A percentile compares a stretch with the other conserved stretches of the same genome.
Evolutionary conservation across 2,113 vertebrate genomes (phyloP).

Genomic region (Phocoena phocoena): DNA sequence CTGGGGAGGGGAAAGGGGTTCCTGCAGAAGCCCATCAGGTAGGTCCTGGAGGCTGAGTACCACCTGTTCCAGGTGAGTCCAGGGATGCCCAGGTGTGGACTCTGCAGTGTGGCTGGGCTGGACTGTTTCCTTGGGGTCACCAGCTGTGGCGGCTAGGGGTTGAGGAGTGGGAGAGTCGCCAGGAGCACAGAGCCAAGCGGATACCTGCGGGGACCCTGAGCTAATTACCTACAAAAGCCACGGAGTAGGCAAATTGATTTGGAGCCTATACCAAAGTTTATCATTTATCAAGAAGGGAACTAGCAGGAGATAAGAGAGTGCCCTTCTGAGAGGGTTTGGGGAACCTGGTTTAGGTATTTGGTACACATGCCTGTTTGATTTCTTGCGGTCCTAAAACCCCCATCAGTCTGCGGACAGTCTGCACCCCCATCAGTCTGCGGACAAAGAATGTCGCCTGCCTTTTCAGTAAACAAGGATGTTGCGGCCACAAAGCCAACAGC

Average conservation of each 20-base stretch:
- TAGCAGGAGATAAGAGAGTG: neutral
- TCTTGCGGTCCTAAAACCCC: neutral
- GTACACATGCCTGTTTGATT: neutral
- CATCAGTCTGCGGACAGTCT: neutral
- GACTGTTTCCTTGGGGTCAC: neutral
- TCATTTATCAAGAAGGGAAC: too few species aligned
- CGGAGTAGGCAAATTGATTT: rapidly evolving
- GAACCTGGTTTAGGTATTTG: neutral
- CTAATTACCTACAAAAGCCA: neutral
- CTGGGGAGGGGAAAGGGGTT: rapidly evolving
- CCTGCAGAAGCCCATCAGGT: neutral
- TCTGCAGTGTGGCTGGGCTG: neutral
- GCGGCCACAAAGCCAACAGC: neutral
- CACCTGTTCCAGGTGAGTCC: neutral
- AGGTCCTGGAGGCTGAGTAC: neutral
- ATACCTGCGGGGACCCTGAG: neutral
- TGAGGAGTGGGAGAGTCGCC: neutral
- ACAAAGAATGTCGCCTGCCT: neutral
- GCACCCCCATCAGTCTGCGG: neutral
- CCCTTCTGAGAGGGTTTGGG: neutral
- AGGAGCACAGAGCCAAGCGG: neutral
- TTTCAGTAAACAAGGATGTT: neutral
- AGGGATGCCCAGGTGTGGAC: neutral
- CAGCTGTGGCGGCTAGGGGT: too few species aligned
- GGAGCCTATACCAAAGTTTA: neutral